phyloP scores from a whole-genome alignment of 64 coral and sea anemone species.

The Stichodactyla helianthus region DNA sequence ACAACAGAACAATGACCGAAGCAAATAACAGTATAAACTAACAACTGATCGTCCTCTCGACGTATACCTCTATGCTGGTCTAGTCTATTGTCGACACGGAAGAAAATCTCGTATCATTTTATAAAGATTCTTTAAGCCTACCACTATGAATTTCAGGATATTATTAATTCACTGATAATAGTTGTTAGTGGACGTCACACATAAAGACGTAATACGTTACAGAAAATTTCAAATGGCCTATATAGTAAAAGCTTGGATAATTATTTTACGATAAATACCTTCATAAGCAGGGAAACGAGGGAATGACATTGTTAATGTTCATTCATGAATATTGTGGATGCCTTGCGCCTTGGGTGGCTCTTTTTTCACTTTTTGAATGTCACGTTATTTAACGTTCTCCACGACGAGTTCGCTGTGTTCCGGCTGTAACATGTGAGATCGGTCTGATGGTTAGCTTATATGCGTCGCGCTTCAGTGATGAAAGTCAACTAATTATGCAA shows the following conservation, averaged over 20 bases:
- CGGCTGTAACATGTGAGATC: constrained; percentile 25
- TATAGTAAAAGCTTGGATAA: background rate
- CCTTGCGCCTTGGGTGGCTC: background rate
- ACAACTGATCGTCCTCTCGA: constrained; percentile 3
- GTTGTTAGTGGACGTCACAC: background rate
- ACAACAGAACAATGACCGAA: background rate
- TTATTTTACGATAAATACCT: constrained; percentile 34
- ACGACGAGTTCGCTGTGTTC: constrained; percentile 12
- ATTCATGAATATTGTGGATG: background rate
- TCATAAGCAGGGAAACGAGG: constrained; percentile 73
- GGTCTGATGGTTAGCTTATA: constrained; percentile 21
- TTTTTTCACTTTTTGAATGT: background rate
- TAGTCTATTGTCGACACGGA: background rate
- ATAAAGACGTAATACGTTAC: background rate
- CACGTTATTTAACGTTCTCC: constrained; percentile 7
- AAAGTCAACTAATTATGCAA: constrained; percentile 24
- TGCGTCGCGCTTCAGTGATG: constrained; percentile 19
- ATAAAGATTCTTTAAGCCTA: background rate
- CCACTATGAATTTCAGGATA: background rate
- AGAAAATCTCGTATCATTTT: background rate
- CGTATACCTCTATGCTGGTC: background rate
- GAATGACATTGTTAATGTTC: constrained; percentile 53
- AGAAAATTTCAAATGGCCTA: background rate
- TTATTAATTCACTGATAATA: background rate
- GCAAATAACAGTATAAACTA: background rate